Base-by-base conservation (phyloP, 2,888 invertebrate genomes). In the Philhelius pedissequus region DNA sequence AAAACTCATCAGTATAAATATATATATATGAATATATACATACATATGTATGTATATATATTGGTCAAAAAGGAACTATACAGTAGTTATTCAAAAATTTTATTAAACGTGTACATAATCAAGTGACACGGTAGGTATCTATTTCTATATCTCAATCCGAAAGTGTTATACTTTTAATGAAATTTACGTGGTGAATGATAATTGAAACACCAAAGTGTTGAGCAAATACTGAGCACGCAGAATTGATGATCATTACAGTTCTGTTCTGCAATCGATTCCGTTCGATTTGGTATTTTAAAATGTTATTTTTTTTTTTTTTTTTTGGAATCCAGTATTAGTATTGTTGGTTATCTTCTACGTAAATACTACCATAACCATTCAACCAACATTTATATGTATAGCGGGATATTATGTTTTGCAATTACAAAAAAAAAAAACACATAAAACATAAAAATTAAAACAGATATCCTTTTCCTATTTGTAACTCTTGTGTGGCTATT, bases 151-250 rank as follows among this genome's bases (percentile, higher is more conserved):
- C 60, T 40, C 62, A 30, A 43, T 62, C 52, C 38, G 43, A 83
- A 38, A 62, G 79, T 45, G 45, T 45, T 60, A 71, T 66, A 40
- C 58, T 54, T 75, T 78, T 32, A 62, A 75, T 71, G 38, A 75
- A 84, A 75, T 84, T 40, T 68, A 71, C 79, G 54, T 56, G 64
- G 54, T 66, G 15, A 84, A 76, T 71, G 80, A 80, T 84, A 80
- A 84, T 80, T 84, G 79, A 84, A 76, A 84, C 79, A 62, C 71
- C 62, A 75, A 79, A 70, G 75, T 84, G 75, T 84, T 79, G 83
- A 58, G 32, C 70, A 84, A 79, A 84, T 58, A 79, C 32, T 80
- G 52, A 48, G 27, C 68, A 45, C 32, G 11, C 30, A 7, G 48
- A 68, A 80, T 79, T 56, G 62, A 79, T 75, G 78, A 70, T 70